These are phyloP conservation scores for Antitype chi DNA, from an alignment of 2,888 invertebrate species.

Conservation along the genomic window DNA sequence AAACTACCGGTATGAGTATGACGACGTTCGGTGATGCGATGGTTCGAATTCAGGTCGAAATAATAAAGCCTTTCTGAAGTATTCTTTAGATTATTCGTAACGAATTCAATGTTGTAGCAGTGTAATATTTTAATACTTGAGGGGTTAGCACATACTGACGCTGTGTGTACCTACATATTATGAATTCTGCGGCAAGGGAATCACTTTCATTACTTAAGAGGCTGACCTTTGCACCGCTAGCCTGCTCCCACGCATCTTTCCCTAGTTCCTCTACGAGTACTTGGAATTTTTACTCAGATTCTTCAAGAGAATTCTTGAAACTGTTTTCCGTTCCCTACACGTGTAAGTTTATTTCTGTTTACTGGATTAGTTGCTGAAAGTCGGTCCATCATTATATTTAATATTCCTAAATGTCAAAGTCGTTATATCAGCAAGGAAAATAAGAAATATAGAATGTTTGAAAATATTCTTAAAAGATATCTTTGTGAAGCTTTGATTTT, in stretches of 20 bases:
- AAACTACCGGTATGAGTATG: no score
- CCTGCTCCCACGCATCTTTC: constrained; percentile 16
- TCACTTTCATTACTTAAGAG: constrained; percentile 24
- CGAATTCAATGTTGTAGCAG: no score
- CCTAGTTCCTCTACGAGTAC: not conserved
- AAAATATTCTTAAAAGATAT: not conserved
- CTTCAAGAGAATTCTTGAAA: not conserved
- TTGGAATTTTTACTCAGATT: constrained; percentile 3
- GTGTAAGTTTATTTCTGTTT: not conserved
- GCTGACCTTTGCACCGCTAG: constrained; percentile 19
- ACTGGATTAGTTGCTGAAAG: not conserved
- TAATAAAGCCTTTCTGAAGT: no score
- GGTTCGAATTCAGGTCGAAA: no score
- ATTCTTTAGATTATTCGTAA: no score
- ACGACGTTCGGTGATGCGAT: no score
- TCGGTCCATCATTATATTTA: not conserved
- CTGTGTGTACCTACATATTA: no score
- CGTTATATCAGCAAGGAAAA: not conserved
- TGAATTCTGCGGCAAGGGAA: constrained; percentile 5
- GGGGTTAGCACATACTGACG: no score
- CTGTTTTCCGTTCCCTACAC: not conserved
- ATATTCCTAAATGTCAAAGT: not conserved
- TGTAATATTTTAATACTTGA: no score
- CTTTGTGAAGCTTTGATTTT: constrained; percentile 1
- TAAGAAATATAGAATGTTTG: not conserved